Evolutionary conservation across 37 sponge, comb jelly and placozoan genomes (phyloP).

Genomic region (Tethya wilhelma): DNA sequence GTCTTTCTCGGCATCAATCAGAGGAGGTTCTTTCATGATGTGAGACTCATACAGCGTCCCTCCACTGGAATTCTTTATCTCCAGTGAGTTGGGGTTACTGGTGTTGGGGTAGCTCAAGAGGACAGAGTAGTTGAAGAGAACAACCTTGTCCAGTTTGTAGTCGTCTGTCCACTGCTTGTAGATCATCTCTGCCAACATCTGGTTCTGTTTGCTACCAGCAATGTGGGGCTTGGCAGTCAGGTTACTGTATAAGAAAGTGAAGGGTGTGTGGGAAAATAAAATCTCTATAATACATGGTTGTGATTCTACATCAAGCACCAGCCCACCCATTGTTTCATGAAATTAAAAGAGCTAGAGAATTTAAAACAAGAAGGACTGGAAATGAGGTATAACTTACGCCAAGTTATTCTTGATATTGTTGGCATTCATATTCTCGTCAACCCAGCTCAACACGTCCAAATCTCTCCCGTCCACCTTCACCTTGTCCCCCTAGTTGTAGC

Average conservation of each 20-base stretch:
- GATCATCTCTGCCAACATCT: constrained; percentile 59
- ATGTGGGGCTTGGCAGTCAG: constrained; percentile 77
- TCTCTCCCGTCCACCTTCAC: constrained; percentile 13
- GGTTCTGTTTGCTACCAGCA: constrained; percentile 68
- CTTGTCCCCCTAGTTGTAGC: constrained; percentile 56
- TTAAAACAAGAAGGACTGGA: no score
- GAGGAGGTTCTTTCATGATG: constrained; percentile 60
- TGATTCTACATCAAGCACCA: no score
- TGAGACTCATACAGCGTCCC: constrained; percentile 39
- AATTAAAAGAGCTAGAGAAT: no score
- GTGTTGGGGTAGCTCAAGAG: constrained; percentile 74
- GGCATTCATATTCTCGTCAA: constrained; percentile 21
- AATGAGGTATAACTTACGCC: constrained; percentile 20
- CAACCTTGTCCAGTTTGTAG: constrained; percentile 65
- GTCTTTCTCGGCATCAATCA: constrained; percentile 67
- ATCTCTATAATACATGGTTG: no score
- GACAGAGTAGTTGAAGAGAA: constrained; percentile 68
- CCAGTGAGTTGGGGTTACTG: constrained; percentile 50
- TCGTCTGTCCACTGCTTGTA: constrained; percentile 59
- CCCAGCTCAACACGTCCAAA: constrained; percentile 22
- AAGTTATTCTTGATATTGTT: constrained; percentile 43
- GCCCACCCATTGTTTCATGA: no score
- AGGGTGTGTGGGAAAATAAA: neutral
- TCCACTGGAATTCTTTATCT: constrained; percentile 9
- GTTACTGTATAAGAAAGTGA: constrained; percentile 14